Base-by-base conservation (phyloP, 2,113 vertebrate species). In the Zosterops lateralis region DNA sequence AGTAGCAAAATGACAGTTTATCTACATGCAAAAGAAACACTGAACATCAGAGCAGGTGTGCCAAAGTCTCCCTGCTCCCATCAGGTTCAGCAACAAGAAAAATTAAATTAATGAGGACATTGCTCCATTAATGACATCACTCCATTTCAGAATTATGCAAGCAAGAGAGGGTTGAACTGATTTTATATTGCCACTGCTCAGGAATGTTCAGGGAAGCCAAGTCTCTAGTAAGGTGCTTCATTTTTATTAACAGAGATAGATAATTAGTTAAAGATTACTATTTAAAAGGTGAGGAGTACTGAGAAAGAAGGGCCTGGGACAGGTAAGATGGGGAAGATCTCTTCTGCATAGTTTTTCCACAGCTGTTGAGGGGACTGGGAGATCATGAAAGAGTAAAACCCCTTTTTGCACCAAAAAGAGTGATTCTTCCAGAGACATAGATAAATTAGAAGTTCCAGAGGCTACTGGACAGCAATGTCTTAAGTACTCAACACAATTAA, bases 321-420 rank as follows among this genome's bases (percentile, higher is more conserved):
- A 60, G 15, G 26, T 16, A 83, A 14, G 48, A 40, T 4, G 2
- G 1, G 3, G 26, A 15, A 83, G 11, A 54, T 47, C 11, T 83
- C 45, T 76, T 70, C 29, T 45, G 40, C 7, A 22, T 31, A n/a
- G 8, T 12, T 86, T 56, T 62, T 75, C 57, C 42, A 57, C 13
- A 64, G 53, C 0, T 0, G 22, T 15, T 1, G 1, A 83, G 38
- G 13, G 7, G n/a, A 5, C 17, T 45, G 17, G 34, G 58, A 91
- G n/a, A 53, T 20, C 45, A 31, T 14, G 22, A 45, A 66, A 67
- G n/a, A 61, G 4, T 36, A 87, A 85, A 83, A 47, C 1, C 1
- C 14, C 0, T 56, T 68, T 50, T 29, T 40, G 20, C 10, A 66
- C 31, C 17, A 80, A 42, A 54, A 71, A 38, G 17, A 76, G 17